phyloP scores from a whole-genome alignment of 2,888 invertebrate species.

The Linnaemya tessellans region DNA sequence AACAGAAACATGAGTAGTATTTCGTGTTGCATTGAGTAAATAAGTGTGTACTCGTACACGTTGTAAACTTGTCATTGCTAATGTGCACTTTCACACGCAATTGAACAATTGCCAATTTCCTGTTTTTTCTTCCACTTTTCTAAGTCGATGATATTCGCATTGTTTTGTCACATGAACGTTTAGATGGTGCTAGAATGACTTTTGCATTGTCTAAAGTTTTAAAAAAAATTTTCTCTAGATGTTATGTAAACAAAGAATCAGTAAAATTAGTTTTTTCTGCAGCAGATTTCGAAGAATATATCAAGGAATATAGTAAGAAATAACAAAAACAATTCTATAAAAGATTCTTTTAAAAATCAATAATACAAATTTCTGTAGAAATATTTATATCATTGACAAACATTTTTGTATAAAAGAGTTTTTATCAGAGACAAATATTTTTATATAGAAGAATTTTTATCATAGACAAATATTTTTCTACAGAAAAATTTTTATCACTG shows the following conservation, averaged over 20 bases:
- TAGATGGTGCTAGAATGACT: not conserved
- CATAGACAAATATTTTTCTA: not conserved
- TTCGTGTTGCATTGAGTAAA: not conserved
- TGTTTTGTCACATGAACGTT: slow-evolving; percentile 39
- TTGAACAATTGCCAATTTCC: slow-evolving; percentile 70
- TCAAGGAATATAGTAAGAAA: too few species aligned
- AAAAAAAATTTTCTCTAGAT: slow-evolving; percentile 14
- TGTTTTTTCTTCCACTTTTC: slow-evolving; percentile 47
- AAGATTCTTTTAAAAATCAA: not conserved
- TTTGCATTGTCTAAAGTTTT: slow-evolving; percentile 42
- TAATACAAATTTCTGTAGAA: not conserved
- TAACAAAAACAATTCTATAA: not conserved
- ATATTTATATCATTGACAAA: not conserved
- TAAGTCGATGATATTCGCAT: slow-evolving; percentile 2
- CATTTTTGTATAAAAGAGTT: not conserved
- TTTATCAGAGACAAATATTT: not conserved
- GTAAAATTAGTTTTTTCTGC: slow-evolving; percentile 23
- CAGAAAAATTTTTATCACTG: not conserved
- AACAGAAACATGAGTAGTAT: slow-evolving; percentile 24
- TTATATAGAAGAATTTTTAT: not conserved
- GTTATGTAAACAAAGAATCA: slow-evolving; percentile 50
- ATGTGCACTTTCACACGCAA: slow-evolving; percentile 70
- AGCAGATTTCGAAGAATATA: not conserved
- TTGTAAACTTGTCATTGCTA: slow-evolving; percentile 43
- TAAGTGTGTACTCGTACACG: slow-evolving; percentile 21